A percentile compares a stretch with the other conserved stretches of the same genome.
Conservation (phyloP, 2,888 invertebrate genomes). For the Mythimna ferrago region DNA sequence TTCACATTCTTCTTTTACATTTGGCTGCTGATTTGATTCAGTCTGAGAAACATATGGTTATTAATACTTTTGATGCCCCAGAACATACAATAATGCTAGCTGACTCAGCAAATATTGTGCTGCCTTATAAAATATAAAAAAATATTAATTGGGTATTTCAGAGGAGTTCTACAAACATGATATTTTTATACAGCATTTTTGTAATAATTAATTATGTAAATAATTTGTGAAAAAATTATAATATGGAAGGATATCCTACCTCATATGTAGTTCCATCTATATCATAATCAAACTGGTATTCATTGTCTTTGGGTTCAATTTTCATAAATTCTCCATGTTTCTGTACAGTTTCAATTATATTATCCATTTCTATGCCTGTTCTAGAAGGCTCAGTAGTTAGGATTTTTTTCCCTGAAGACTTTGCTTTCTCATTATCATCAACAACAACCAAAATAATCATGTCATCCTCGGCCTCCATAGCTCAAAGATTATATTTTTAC, state of each 20-base stretch:
- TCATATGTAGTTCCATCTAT: constrained; percentile 43
- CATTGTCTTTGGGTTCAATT: constrained; percentile 39
- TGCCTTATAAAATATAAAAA: no score
- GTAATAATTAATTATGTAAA: no score
- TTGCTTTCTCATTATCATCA: constrained; percentile 54
- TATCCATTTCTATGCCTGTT: constrained; percentile 49
- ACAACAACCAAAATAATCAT: constrained; percentile 68
- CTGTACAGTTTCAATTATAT: constrained; percentile 70
- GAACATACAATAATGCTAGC: no score
- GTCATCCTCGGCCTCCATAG: constrained; percentile 67
- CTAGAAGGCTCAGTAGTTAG: constrained; percentile 51
- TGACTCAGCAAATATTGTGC: no score
- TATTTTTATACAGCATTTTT: no score
- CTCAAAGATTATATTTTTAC: constrained; percentile 22
- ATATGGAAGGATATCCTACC: constrained; percentile 7
- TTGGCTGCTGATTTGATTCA: constrained; percentile 1
- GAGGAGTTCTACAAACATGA: no score
- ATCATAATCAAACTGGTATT: constrained; percentile 50
- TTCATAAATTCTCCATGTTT: constrained; percentile 69
- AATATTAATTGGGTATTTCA: no score
- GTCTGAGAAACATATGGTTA: no score
- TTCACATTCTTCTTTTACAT: constrained; percentile 27
- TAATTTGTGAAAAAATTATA: no score
- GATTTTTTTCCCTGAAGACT: constrained; percentile 66
- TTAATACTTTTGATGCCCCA: no score